Conservation (phyloP, 2,888 invertebrate species). For the Dorcus hopei region DNA sequence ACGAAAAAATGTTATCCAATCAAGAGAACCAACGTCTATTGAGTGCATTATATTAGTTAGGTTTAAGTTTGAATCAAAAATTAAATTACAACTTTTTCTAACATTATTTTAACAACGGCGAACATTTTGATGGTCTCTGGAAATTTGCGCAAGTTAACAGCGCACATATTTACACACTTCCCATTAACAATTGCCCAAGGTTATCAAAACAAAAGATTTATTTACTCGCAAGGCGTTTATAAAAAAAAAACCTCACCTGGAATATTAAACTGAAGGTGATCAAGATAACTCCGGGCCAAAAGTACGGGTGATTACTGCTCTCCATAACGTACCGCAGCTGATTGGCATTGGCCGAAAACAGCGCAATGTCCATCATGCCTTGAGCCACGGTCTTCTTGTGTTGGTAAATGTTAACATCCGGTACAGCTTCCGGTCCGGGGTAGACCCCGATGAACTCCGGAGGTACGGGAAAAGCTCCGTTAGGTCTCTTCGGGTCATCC, state of each 20-base stretch:
- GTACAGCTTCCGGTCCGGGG: conserved; percentile 42
- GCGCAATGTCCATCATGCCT: conserved; percentile 89
- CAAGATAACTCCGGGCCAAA: conserved; percentile 68
- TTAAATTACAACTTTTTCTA: background rate
- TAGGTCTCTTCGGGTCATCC: conserved; percentile 1
- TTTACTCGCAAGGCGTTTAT: background rate
- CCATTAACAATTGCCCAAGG: background rate
- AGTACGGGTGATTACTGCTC: conserved; percentile 70
- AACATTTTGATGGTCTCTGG: background rate
- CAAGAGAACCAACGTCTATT: no score
- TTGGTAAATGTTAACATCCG: conserved; percentile 82
- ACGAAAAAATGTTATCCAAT: no score
- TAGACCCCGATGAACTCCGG: background rate
- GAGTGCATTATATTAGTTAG: no score
- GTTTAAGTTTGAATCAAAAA: no score
- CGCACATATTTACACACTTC: background rate
- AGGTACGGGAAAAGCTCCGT: background rate
- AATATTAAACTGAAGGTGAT: conserved; percentile 74
- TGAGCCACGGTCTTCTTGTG: conserved; percentile 88
- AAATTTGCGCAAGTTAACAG: background rate
- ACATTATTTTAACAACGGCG: no score
- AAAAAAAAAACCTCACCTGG: conserved; percentile 59
- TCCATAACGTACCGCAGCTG: conserved; percentile 82
- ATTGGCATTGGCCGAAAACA: conserved; percentile 86
- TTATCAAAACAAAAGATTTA: background rate